Conservation (phyloP, 2,888 invertebrate species). For the Acrocera orbiculus region DNA sequence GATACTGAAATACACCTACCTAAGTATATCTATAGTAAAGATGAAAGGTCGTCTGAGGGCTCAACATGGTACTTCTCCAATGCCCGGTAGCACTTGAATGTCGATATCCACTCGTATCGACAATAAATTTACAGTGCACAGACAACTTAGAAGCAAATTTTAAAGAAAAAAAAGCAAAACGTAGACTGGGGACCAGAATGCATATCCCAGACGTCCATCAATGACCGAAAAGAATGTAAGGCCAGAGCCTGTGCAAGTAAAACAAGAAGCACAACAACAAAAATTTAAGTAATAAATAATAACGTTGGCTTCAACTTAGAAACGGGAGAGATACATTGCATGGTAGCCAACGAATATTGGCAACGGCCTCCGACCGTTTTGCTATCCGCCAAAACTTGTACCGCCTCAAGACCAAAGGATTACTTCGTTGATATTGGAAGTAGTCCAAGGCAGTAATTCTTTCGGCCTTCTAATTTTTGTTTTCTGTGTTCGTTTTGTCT, state of each 20-base stretch:
- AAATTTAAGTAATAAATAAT: constrained; percentile 11
- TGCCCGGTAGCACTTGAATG: constrained; percentile 32
- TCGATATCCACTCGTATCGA: constrained; percentile 30
- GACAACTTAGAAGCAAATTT: constrained; percentile 16
- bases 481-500: too few relatives aligned
- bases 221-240: constrained; percentile 8
- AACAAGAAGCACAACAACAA: constrained; percentile 6
- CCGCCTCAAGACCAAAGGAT: constrained; percentile 12
- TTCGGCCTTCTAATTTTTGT: too few relatives aligned
- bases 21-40: neutral
- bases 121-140: constrained; percentile 27
- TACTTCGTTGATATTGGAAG: too few relatives aligned
- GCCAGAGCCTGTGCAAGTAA: constrained; percentile 6
- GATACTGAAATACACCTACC: constrained; percentile 4
- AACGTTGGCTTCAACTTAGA: constrained; percentile 9
- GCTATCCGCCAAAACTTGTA: constrained; percentile 8
- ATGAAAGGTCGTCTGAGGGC: constrained; percentile 3
- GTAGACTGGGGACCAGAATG: constrained; percentile 5
- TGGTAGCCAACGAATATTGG: constrained; percentile 6
- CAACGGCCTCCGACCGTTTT: neutral
- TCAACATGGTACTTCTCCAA: constrained; percentile 11
- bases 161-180: too few relatives aligned
- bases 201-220: constrained; percentile 7
- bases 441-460: too few relatives aligned
- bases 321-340: constrained; percentile 4